These are phyloP conservation scores for Crenuchus spilurus DNA, from an alignment of 2,797 vertebrate genomes.

Conservation along the genomic window DNA sequence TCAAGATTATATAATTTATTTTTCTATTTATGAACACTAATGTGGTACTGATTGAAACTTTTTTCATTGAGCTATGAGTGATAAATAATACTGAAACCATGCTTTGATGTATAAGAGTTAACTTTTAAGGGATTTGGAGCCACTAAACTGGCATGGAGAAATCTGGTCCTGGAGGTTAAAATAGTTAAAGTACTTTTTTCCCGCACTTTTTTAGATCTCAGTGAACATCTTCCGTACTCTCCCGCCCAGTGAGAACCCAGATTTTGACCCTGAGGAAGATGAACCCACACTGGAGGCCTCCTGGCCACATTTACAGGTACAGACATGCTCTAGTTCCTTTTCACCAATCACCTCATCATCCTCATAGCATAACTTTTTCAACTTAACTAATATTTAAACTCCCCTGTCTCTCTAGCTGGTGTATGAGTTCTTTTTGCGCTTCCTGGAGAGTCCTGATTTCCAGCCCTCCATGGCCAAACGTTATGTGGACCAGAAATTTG, in stretches of 20 bases:
- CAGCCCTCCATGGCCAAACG: slow-evolving; percentile 93
- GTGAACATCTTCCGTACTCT: slow-evolving; percentile 94
- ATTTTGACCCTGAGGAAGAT: slow-evolving; percentile 93
- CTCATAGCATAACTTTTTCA: neutral
- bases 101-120: no score
- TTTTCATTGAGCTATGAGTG: no score
- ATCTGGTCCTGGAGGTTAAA: no score
- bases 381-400: neutral
- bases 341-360: neutral
- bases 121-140: no score
- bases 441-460: slow-evolving; percentile 93
- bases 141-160: no score
- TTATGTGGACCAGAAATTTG: slow-evolving; percentile 94
- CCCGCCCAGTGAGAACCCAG: slow-evolving; percentile 91
- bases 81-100: no score
- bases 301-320: slow-evolving; percentile 92
- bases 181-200: no score
- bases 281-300: slow-evolving; percentile 92
- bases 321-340: slow-evolving; percentile 1
- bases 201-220: slow-evolving; percentile 78
- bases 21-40: no score
- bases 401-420: slow-evolving; percentile 79
- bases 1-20: no score
- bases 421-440: slow-evolving; percentile 93
- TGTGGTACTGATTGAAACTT: no score